These are phyloP conservation scores for Malurus melanocephalus DNA, from an alignment of 2,113 vertebrate species.

Conservation along the genomic window DNA sequence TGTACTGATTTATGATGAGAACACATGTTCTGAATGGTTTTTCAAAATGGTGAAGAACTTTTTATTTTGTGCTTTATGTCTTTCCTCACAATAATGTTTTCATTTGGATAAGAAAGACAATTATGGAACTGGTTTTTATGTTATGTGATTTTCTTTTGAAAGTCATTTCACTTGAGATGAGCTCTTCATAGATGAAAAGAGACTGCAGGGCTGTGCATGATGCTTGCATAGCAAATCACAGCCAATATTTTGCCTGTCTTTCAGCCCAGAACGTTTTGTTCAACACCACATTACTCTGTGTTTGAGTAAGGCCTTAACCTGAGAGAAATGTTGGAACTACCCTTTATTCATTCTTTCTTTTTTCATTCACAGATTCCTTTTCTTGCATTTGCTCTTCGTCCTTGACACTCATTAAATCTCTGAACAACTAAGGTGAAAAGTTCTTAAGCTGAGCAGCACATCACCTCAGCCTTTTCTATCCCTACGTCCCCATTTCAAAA, in stretches of 20 bases:
- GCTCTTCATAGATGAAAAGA: not conserved
- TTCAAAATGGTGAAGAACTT: not conserved
- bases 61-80: not conserved
- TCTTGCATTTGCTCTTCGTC: not conserved
- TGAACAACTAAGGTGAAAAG: not conserved
- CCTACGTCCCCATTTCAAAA: not conserved
- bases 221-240: not conserved
- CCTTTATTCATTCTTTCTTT: not conserved
- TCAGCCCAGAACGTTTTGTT: not conserved
- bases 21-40: not conserved
- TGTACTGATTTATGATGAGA: not conserved
- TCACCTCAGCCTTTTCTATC: not conserved
- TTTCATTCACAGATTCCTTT: not conserved
- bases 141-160: not conserved
- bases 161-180: not conserved
- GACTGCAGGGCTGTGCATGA: not conserved
- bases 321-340: not conserved
- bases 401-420: not conserved
- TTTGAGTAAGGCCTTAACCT: not conserved
- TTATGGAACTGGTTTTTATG: not conserved
- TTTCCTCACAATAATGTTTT: not conserved
- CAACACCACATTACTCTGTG: not conserved
- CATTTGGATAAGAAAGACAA: not conserved
- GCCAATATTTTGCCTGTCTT: not conserved
- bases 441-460: not conserved